Evolutionary conservation across 2,888 invertebrate genomes (phyloP).

Genomic region (Liposcelis brunnea): DNA sequence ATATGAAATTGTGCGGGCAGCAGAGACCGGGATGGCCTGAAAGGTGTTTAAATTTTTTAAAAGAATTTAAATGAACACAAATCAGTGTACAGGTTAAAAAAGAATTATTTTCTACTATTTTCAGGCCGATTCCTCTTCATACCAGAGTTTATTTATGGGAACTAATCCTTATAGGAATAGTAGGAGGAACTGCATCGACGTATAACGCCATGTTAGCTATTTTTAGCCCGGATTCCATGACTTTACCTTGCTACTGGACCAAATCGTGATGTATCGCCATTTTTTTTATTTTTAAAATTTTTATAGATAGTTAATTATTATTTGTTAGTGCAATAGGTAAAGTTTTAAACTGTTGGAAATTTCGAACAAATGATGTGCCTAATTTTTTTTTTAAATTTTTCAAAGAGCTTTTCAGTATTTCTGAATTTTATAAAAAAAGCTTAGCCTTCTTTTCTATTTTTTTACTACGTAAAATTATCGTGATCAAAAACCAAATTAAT

Average conservation of each 20-base stretch:
- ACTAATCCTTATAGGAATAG: constrained; percentile 37
- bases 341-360: no score
- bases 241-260: constrained; percentile 25
- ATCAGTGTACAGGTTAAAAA: neutral
- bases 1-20: constrained; percentile 39
- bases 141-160: constrained; percentile 42
- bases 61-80: no score
- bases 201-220: constrained; percentile 41
- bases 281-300: no score
- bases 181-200: constrained; percentile 41
- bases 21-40: constrained; percentile 27
- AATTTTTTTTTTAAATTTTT: no score
- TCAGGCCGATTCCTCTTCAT: constrained; percentile 37
- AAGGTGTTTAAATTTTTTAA: constrained; percentile 23
- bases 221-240: constrained; percentile 25
- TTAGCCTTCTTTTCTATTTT: no score
- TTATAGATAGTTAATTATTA: no score
- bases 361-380: no score
- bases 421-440: no score
- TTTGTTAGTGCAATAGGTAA: no score
- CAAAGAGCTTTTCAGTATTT: no score
- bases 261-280: neutral
- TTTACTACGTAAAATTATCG: no score
- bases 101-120: constrained; percentile 6
- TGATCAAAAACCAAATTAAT: no score